These are phyloP conservation scores for Paramuricea clavata DNA, from an alignment of 92 coral and sea anemone genomes.

Conservation along the genomic window DNA sequence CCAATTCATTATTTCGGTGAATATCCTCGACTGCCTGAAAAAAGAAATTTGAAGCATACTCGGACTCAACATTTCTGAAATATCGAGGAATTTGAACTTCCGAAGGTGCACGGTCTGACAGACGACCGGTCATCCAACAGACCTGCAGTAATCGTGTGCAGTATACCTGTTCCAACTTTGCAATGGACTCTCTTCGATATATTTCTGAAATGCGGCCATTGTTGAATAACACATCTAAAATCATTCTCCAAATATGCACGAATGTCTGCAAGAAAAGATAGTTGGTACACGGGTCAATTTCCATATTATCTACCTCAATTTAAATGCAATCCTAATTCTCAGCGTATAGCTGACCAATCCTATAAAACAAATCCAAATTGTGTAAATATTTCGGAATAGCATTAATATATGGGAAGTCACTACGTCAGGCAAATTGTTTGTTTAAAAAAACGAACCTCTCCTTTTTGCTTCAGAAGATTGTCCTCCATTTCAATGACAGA, in stretches of 20 bases:
- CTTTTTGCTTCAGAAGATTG: conserved; percentile 76
- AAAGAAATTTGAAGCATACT: background rate
- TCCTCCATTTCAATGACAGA: conserved; percentile 86
- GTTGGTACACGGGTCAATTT: no score
- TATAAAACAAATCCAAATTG: no score
- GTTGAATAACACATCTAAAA: conserved; percentile 82
- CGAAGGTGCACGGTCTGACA: no score
- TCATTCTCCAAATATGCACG: conserved; percentile 86
- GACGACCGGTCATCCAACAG: no score
- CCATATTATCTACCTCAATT: no score
- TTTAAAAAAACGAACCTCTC: conserved; percentile 70
- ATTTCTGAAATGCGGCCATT: conserved; percentile 89
- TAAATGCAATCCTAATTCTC: no score
- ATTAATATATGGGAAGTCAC: no score
- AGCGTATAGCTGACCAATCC: no score
- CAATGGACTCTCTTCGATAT: conserved; percentile 80
- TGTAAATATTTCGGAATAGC: no score
- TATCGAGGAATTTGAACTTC: background rate
- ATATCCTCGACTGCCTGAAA: conserved; percentile 87
- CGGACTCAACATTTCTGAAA: background rate
- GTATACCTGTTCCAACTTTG: conserved; percentile 96
- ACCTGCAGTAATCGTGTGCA: background rate
- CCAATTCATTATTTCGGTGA: conserved; percentile 76
- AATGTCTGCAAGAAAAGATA: conserved; percentile 73
- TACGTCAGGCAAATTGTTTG: no score